Conservation (phyloP, 2,797 vertebrate species). For the Dromococcyx pavoninus region DNA sequence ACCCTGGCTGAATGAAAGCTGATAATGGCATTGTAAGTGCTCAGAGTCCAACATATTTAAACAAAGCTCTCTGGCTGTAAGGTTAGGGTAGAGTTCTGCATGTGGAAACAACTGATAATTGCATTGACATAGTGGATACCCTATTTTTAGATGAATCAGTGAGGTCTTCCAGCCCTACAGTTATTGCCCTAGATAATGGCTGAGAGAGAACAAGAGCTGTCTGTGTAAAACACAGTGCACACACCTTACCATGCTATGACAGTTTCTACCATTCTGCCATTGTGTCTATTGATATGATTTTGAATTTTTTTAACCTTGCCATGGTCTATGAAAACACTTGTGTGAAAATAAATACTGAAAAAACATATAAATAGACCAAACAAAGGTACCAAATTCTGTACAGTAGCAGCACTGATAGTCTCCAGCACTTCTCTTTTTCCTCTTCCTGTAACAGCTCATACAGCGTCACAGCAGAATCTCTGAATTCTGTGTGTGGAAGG, state of each 20-base stretch:
- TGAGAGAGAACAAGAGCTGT: background rate
- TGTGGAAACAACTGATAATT: background rate
- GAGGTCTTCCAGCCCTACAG: conserved; percentile 25
- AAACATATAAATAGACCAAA: background rate
- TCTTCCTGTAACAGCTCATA: background rate
- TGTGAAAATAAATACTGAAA: background rate
- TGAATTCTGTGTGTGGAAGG: background rate
- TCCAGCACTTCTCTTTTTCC: background rate
- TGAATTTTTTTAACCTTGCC: background rate
- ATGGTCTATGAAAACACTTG: background rate
- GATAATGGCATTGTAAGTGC: background rate
- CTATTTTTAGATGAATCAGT: conserved; percentile 51
- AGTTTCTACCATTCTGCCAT: background rate
- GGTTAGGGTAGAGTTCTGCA: background rate
- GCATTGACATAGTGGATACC: background rate
- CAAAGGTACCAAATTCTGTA: background rate
- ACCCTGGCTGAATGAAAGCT: background rate
- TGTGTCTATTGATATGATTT: background rate
- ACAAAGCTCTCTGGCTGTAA: background rate
- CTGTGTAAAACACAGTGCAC: background rate
- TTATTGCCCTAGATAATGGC: background rate
- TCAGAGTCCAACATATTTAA: background rate
- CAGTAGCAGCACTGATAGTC: background rate
- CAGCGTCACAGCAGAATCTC: background rate
- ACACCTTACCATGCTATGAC: rapidly evolving